These are phyloP conservation scores for Criorhina ranunculi DNA, from an alignment of 2,888 invertebrate species.

Conservation along the genomic window DNA sequence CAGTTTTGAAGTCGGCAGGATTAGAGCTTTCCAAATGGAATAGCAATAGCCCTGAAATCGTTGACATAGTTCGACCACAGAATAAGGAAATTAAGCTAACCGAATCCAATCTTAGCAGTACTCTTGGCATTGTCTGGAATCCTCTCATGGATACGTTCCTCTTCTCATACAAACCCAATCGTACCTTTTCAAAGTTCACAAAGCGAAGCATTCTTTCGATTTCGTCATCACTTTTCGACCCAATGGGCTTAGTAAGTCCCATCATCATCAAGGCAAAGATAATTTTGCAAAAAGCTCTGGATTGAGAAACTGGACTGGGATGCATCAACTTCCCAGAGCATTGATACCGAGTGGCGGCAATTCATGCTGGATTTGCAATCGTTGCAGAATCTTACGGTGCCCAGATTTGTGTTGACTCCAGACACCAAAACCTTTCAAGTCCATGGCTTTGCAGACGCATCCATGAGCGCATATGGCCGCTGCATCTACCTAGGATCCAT, in stretches of 20 bases:
- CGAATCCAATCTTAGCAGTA: conserved; percentile 21
- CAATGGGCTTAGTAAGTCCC: conserved; percentile 47
- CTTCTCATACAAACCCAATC: conserved; percentile 26
- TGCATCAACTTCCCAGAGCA: conserved; percentile 16
- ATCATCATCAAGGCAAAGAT: conserved; percentile 53
- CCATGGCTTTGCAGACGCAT: conserved; percentile 41
- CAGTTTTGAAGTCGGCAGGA: conserved; percentile 28
- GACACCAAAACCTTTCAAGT: neutral
- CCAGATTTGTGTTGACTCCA: conserved; percentile 3
- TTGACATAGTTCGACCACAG: neutral
- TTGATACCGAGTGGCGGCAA: conserved; percentile 27
- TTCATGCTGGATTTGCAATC: neutral
- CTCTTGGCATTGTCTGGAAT: conserved; percentile 48
- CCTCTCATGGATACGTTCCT: conserved; percentile 23
- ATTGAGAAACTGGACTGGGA: conserved; percentile 57
- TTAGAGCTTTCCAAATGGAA: conserved; percentile 45
- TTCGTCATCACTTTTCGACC: conserved; percentile 40
- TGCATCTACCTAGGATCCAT: conserved; percentile 14
- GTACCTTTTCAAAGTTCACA: conserved; percentile 20
- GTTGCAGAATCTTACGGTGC: conserved; percentile 7
- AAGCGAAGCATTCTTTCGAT: conserved; percentile 48
- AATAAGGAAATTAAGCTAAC: conserved; percentile 12
- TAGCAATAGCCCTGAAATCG: conserved; percentile 7
- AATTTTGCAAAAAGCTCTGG: conserved; percentile 23
- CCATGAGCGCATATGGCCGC: conserved; percentile 30